Evolutionary conservation across 2,113 vertebrate genomes (phyloP).

Genomic region (Phoxinus phoxinus): DNA sequence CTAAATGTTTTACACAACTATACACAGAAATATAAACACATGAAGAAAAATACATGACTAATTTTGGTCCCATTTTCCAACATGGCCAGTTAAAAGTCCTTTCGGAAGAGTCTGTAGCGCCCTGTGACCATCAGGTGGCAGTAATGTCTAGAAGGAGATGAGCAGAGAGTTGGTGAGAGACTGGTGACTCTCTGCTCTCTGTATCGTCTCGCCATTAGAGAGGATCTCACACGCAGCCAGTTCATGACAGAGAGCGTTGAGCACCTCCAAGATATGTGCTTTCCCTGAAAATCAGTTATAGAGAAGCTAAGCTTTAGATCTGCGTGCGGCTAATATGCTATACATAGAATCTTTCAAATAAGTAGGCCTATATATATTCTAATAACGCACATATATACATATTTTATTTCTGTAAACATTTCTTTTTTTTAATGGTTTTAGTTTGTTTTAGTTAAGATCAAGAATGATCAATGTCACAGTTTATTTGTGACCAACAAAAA

Average conservation of each 20-base stretch:
- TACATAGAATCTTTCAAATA: too few species aligned
- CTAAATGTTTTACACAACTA: conserved; percentile 26
- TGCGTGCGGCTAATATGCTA: too few species aligned
- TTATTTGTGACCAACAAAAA: too few species aligned
- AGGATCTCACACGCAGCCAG: conserved; percentile 85
- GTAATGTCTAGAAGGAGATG: conserved; percentile 71
- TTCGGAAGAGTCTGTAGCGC: neutral
- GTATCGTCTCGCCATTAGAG: conserved; percentile 66
- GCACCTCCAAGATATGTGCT: conserved; percentile 80
- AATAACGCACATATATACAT: too few species aligned
- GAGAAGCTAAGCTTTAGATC: neutral
- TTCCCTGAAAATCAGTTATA: conserved; percentile 71
- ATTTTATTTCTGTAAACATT: too few species aligned
- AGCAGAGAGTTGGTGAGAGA: conserved; percentile 65
- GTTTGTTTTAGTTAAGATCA: too few species aligned
- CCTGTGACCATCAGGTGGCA: conserved; percentile 63
- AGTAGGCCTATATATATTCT: too few species aligned
- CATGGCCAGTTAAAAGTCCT: neutral
- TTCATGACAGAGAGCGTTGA: conserved; percentile 85
- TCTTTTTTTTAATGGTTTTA: too few species aligned
- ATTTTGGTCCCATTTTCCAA: neutral
- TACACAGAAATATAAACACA: conserved; percentile 26
- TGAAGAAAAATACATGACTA: neutral
- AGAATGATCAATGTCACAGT: too few species aligned
- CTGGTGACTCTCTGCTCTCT: conserved; percentile 67